Evolutionary conservation across 2,113 vertebrate genomes (phyloP), one percentile per base, ranked within the genome.

Genomic region (Cynopterus brachyotis): DNA sequence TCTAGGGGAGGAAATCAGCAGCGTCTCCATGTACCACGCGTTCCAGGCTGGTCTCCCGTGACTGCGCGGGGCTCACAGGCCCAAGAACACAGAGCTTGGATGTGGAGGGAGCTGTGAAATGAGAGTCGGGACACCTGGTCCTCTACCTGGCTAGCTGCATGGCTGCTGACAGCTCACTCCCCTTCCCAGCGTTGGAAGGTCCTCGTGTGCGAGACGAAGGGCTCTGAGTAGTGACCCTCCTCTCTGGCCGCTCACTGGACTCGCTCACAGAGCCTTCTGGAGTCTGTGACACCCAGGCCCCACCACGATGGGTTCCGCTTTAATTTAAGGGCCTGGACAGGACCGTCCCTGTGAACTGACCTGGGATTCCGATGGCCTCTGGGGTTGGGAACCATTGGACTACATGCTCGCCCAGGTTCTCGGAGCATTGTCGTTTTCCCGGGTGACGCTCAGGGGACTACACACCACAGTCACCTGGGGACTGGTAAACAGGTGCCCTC

Each of bases 11-110:
- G 42, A 85, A 89, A 37, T 50, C 10, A 66, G 4, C 13, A 13
- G 69, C 20, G 4, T 35, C 11, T 47, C 60, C 59, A 28, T 2
- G 2, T 9, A 11, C 24, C 5, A 10, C 62, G 11, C 30, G 6
- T 45, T 28, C 64, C 60, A 69, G 12, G 11, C 32, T 10, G 16
- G 40, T 3, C 22, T 91, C 78, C 26, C 2, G 0, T 22, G 79
- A 26, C 70, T 42, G 32, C 64, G 26, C 89, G 24, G 92, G 73
- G 53, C 89, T 96, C 89, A 53, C 70, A 67, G 64, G 32, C 55
- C 55, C 67, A 9, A 45, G 60, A 66, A 69, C 73, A 26, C 30
- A 32, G 40, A 59, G 57, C 70, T 47, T 11, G 19, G 50, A 60
- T 67, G 70, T 17, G n/a, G 53, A 35, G 42, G 20, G 9, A 50